Evolutionary conservation across 2,113 vertebrate species (phyloP).

Genomic region (Oryzias curvinotus): DNA sequence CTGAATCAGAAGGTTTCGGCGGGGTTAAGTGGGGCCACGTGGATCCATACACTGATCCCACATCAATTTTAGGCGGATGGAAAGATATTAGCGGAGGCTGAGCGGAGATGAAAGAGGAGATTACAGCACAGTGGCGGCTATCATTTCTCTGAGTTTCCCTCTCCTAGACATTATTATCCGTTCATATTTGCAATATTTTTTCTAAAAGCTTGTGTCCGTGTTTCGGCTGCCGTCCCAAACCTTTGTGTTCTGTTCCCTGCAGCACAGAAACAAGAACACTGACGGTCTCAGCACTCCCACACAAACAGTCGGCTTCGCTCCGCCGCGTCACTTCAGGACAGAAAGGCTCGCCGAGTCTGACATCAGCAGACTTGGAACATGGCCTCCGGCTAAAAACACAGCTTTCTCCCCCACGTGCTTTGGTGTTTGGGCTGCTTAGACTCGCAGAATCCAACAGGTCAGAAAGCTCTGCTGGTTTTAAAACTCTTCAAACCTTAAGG

Average conservation of each 20-base stretch:
- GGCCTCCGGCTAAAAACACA: conserved; percentile 13
- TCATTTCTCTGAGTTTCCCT: conserved; percentile 37
- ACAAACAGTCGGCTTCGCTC: neutral
- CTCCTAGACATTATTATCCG: conserved; percentile 21
- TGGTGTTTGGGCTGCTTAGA: neutral
- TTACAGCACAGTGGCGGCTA: conserved; percentile 19
- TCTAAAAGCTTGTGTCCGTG: conserved; percentile 1
- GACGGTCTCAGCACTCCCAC: neutral
- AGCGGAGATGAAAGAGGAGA: conserved; percentile 33
- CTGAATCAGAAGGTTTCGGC: conserved; percentile 26
- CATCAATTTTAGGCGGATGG: conserved; percentile 56
- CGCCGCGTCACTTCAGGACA: conserved; percentile 21
- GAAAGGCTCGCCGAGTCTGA: conserved; percentile 21
- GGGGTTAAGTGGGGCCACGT: conserved; percentile 65
- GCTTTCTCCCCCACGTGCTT: conserved; percentile 1
- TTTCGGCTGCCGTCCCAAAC: neutral
- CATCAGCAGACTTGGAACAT: conserved; percentile 26
- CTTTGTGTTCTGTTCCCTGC: neutral
- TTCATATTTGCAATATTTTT: conserved; percentile 10
- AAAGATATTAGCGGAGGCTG: conserved; percentile 63
- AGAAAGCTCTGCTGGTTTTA: neutral
- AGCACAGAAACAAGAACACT: neutral
- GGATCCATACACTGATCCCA: conserved; percentile 59
- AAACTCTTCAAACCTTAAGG: conserved; percentile 25
- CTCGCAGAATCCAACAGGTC: neutral